phyloP scores from a whole-genome alignment of 2,797 vertebrate species.

The Scolopax bukidnonensis region DNA sequence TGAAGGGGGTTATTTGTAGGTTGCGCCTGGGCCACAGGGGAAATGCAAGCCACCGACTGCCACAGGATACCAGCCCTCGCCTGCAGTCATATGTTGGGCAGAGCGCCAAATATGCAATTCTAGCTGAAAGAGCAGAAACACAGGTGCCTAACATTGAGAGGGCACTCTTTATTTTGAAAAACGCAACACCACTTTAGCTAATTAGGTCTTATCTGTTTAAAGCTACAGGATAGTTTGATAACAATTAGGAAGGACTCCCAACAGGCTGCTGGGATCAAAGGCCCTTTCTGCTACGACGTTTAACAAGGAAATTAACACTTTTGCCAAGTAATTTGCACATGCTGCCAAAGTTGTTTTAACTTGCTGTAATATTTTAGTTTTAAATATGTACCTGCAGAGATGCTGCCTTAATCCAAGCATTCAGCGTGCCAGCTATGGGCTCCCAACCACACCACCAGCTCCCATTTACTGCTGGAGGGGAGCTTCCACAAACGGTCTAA shows the following conservation, averaged over 20 bases:
- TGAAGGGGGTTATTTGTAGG: background rate
- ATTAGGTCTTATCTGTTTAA: constrained; percentile 70
- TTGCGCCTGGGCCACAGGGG: background rate
- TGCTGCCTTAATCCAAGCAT: background rate
- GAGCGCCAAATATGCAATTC: constrained; percentile 22
- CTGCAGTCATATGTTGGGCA: background rate
- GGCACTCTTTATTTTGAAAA: constrained; percentile 59
- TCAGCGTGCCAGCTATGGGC: background rate
- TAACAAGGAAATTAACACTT: constrained; percentile 73
- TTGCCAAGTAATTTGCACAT: constrained; percentile 68
- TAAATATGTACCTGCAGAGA: constrained; percentile 65
- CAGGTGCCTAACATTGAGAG: constrained; percentile 57
- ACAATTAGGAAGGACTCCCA: constrained; percentile 69
- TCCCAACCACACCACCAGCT: constrained; percentile 15
- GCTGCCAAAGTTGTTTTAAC: constrained; percentile 65
- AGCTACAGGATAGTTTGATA: constrained; percentile 68
- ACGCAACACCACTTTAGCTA: constrained; percentile 55
- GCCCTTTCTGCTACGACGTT: constrained; percentile 58
- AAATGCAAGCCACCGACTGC: background rate
- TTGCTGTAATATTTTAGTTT: constrained; percentile 65
- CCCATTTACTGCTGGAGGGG: background rate
- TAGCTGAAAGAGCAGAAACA: constrained; percentile 45
- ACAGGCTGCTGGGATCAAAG: constrained; percentile 70
- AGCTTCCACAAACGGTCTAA: background rate
- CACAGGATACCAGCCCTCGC: background rate